Percentiles rank a stretch among this genome's conserved stretches.
These are phyloP conservation scores for Aleadryas rufinucha DNA, from an alignment of 2,113 vertebrate species.

Conservation along the genomic window DNA sequence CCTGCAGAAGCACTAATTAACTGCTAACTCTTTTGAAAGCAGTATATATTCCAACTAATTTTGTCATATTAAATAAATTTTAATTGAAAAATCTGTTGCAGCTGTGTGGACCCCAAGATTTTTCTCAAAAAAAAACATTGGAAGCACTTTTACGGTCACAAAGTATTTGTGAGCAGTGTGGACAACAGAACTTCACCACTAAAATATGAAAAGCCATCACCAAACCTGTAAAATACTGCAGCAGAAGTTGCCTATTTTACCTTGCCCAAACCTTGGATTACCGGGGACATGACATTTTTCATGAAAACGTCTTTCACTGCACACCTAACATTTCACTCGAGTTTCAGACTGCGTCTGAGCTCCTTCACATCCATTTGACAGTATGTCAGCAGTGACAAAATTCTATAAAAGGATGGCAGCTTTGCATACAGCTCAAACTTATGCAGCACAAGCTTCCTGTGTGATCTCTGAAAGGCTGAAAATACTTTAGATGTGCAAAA, in stretches of 20 bases:
- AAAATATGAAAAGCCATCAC: not conserved
- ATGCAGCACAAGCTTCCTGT: constrained; percentile 45
- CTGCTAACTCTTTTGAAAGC: not conserved
- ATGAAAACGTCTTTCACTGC: not conserved
- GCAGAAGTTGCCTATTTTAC: not conserved
- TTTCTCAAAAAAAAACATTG: not conserved
- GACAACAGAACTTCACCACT: not conserved
- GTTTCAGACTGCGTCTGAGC: constrained; percentile 9
- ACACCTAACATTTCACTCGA: constrained; percentile 37
- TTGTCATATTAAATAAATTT: not conserved
- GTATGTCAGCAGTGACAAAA: constrained; percentile 49
- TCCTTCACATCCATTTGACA: constrained; percentile 37
- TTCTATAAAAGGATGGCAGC: constrained; percentile 63
- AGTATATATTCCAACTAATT: not conserved
- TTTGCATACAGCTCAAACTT: constrained; percentile 54
- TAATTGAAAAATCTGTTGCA: not conserved
- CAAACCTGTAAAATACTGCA: not conserved
- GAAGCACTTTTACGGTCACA: not conserved
- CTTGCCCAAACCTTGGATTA: not conserved
- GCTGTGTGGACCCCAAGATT: not conserved
- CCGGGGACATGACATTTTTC: constrained; percentile 5
- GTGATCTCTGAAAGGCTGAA: constrained; percentile 56
- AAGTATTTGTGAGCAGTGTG: not conserved
- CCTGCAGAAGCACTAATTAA: not conserved
- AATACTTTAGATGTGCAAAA: constrained; percentile 31